Conservation (phyloP, 2,888 invertebrate genomes). For the Proisotoma minuta region DNA sequence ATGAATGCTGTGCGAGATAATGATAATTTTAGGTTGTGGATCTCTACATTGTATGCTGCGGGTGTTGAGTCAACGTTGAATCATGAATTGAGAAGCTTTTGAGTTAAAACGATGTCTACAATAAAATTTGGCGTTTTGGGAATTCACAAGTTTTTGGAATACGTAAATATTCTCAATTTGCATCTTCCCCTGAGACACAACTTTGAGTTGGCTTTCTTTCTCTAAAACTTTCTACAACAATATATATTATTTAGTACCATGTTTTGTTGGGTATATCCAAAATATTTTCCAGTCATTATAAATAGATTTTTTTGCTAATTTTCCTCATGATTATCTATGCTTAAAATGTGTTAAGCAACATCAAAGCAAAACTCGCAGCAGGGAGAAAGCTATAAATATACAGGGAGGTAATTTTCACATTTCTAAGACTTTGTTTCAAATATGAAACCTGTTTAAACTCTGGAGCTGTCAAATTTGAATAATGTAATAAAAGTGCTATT, state of each 20-base stretch:
- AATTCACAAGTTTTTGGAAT: slow-evolving; percentile 8
- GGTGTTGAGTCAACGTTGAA: too few relatives aligned
- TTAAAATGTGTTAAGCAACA: too few relatives aligned
- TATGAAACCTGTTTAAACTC: neutral
- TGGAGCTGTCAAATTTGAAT: slow-evolving; percentile 40
- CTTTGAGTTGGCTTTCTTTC: neutral
- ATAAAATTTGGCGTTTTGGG: neutral
- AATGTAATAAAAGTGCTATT: slow-evolving; percentile 43
- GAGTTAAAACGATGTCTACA: neutral
- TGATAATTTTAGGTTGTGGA: too few relatives aligned
- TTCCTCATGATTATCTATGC: too few relatives aligned
- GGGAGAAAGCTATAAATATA: too few relatives aligned
- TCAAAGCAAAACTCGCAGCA: too few relatives aligned
- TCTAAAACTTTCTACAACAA: neutral
- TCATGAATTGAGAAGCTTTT: neutral
- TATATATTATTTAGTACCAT: neutral
- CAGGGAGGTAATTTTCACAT: too few relatives aligned
- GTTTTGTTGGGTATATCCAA: neutral
- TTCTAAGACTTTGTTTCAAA: neutral
- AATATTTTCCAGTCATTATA: too few relatives aligned
- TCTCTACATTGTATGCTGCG: too few relatives aligned
- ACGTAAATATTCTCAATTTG: slow-evolving; percentile 13
- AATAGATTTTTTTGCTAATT: too few relatives aligned
- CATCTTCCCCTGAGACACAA: neutral
- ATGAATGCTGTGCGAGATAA: too few relatives aligned